Evolutionary conservation across 2,797 vertebrate genomes (phyloP).

Genomic region (Sebastes cheni): DNA sequence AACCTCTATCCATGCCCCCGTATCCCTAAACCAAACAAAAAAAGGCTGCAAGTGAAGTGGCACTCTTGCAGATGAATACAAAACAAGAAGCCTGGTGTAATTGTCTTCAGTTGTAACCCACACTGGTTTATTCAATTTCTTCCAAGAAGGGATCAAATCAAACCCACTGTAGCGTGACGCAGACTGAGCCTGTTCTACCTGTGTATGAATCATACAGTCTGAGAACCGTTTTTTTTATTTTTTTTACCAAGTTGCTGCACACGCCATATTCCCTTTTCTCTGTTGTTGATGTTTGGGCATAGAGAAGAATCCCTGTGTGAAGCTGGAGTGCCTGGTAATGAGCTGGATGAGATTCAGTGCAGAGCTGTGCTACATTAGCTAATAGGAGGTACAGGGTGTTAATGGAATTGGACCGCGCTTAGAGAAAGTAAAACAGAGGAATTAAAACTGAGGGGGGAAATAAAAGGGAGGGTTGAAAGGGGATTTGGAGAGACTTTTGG

Average conservation of each 20-base stretch:
- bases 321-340: conserved; percentile 26
- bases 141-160: conserved; percentile 4
- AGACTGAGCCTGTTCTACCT: neutral
- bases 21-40: conserved; percentile 49
- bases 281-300: neutral
- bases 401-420: conserved; percentile 42
- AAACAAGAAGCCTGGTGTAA: conserved; percentile 11
- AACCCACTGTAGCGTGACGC: neutral
- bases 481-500: conserved; percentile 28
- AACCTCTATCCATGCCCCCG: neutral
- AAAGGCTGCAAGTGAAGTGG: conserved; percentile 33
- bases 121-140: conserved; percentile 24
- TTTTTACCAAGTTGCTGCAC: neutral
- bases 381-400: conserved; percentile 35
- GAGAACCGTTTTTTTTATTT: neutral
- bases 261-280: neutral
- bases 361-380: conserved; percentile 25
- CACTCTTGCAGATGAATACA: conserved; percentile 20
- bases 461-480: neutral
- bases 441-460: conserved; percentile 1
- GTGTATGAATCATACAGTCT: conserved; percentile 6
- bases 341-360: conserved; percentile 39
- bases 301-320: conserved; percentile 12
- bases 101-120: conserved; percentile 35
- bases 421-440: conserved; percentile 22